Evolutionary conservation across 1,140 invertebrate species (phyloP), one percentile per base, ranked within the genome.

Genomic region (Sycophaga agraensis): DNA sequence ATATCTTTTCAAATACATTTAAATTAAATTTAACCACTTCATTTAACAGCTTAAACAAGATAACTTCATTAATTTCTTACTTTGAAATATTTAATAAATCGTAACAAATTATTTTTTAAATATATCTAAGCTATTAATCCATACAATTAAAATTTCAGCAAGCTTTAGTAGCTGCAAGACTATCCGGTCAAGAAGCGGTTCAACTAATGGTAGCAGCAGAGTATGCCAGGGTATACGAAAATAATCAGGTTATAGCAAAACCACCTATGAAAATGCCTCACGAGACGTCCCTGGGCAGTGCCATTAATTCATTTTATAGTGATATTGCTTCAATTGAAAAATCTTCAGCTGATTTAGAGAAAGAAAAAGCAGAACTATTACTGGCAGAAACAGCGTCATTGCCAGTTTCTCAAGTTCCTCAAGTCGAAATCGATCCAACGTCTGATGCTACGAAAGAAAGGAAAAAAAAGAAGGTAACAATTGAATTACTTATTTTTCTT

Each of bases 221-320:
- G 58, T 79, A 76, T 40, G 68, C 73, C 3, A 73, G 75, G 17
- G 71, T 81, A 19, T 80, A 81, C 35, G 75, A 75, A 21, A 78
- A 76, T 34, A 80, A 73, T 55, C 74, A 79, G 61, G 75, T 80
- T 9, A 80, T 79, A 26, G 72, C 76, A 1, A 82, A 76, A 43
- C 77, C 77, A 7, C 75, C 77, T 0, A 66, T 79, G 2, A 77
- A 79, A 42, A 71, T 69, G 17, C 68, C 74, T 12, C 76, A 76
- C 8, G 73, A 82, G 39, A n/a, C 62, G 1, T 74, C 75, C 16
- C 64, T 78, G 0, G 73, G 75, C 11, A 80, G 82, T 0, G 84
- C 81, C 4, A 68, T 87, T 14, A 81, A 84, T 71, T 85, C 83
- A 4, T 87, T 87, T 73, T 87, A 87, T 66, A 86, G 76, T 12